phyloP scores from a whole-genome alignment of 1,140 invertebrate species.

The Heliconius himera region DNA sequence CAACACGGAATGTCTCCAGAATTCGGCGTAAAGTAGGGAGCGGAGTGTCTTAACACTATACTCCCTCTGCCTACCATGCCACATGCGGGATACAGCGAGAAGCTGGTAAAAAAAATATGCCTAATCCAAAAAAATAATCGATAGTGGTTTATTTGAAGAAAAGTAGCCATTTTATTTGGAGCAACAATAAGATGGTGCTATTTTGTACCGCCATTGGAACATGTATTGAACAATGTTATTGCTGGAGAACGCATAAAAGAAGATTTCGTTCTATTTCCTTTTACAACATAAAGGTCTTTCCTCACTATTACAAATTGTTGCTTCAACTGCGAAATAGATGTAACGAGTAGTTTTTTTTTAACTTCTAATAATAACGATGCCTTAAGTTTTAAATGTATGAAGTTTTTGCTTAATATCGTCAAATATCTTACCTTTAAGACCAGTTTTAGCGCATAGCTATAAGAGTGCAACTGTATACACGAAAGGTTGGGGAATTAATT shows the following conservation, averaged over 20 bases:
- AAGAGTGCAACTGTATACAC: no score
- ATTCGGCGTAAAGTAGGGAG: no score
- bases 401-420: neutral
- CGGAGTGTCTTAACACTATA: no score
- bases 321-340: neutral
- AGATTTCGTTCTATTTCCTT: slow-evolving; percentile 4
- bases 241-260: neutral
- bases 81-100: no score
- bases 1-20: no score
- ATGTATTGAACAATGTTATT: neutral
- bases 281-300: neutral
- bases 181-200: neutral
- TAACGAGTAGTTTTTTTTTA: neutral
- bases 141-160: neutral
- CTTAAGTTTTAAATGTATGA: neutral
- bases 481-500: no score
- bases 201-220: neutral
- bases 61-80: no score
- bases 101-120: no score
- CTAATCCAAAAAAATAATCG: neutral
- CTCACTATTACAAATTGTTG: neutral
- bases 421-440: neutral
- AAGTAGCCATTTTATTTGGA: neutral
- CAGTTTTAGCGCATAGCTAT: no score
- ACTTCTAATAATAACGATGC: neutral